These are phyloP conservation scores for Anagrus nilaparvatae DNA, from an alignment of 1,140 invertebrate genomes.

Conservation along the genomic window DNA sequence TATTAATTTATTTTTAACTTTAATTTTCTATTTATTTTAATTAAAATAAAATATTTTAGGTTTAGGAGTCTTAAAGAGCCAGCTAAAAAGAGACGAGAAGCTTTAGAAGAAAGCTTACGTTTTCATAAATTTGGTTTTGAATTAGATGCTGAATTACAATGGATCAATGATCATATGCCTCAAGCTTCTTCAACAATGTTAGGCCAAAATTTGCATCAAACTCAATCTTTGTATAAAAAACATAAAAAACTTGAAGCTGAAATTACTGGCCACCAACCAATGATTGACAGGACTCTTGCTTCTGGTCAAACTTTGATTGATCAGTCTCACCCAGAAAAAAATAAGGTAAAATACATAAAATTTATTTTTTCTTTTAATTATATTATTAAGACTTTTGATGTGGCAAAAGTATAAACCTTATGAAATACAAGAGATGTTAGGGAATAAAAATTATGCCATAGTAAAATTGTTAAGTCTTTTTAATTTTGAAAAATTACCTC, in stretches of 20 bases:
- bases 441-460: too few species aligned
- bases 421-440: too few species aligned
- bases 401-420: too few species aligned
- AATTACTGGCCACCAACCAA: slow-evolving; percentile 68
- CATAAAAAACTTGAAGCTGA: slow-evolving; percentile 86
- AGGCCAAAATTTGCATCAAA: slow-evolving; percentile 80
- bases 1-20: slow-evolving; percentile 6
- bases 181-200: slow-evolving; percentile 65
- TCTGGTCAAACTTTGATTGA: slow-evolving; percentile 60
- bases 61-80: slow-evolving; percentile 55
- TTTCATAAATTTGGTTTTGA: slow-evolving; percentile 94
- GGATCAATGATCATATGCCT: slow-evolving; percentile 85
- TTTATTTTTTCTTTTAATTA: not conserved
- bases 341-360: slow-evolving; percentile 46
- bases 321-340: slow-evolving; percentile 64
- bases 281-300: slow-evolving; percentile 71
- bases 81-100: slow-evolving; percentile 55
- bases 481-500: too few species aligned
- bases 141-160: slow-evolving; percentile 85
- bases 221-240: slow-evolving; percentile 86
- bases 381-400: not conserved
- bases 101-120: slow-evolving; percentile 75
- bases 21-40: not conserved
- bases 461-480: too few species aligned
- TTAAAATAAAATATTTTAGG: slow-evolving; percentile 21